A percentile compares a stretch with the other conserved stretches of the same genome.
Evolutionary conservation across 2,888 invertebrate genomes (phyloP).

Genomic region (Cerastis leucographa): DNA sequence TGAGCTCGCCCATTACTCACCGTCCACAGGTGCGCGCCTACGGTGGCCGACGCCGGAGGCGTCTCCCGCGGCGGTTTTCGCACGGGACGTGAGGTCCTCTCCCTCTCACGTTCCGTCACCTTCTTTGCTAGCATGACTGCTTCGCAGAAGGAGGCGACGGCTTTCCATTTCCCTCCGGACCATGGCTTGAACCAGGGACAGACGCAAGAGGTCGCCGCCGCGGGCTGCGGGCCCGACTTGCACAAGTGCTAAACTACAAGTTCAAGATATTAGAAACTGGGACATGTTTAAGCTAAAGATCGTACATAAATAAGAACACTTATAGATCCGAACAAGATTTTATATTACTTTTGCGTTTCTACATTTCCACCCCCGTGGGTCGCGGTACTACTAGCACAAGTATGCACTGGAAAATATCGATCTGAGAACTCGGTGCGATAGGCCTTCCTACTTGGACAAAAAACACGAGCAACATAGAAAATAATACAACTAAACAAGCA

Average conservation of each 20-base stretch:
- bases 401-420: neutral
- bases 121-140: no score
- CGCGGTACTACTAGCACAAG: neutral
- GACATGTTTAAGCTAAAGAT: neutral
- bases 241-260: neutral
- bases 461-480: neutral
- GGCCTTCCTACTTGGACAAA: neutral
- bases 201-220: no score
- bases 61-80: no score
- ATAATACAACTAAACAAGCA: neutral
- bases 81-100: no score
- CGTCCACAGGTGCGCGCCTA: no score
- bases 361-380: neutral
- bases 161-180: no score
- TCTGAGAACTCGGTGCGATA: neutral
- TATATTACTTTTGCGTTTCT: neutral
- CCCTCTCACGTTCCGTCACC: no score
- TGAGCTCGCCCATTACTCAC: no score
- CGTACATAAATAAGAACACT: neutral
- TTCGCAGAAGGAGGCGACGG: no score
- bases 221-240: no score
- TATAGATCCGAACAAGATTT: neutral
- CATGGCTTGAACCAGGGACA: no score
- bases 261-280: neutral
- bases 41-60: no score